Percentiles rank a stretch among this genome's conserved stretches.
phyloP scores from a whole-genome alignment of 2,797 vertebrate genomes.

The Etheostoma nigrum region DNA sequence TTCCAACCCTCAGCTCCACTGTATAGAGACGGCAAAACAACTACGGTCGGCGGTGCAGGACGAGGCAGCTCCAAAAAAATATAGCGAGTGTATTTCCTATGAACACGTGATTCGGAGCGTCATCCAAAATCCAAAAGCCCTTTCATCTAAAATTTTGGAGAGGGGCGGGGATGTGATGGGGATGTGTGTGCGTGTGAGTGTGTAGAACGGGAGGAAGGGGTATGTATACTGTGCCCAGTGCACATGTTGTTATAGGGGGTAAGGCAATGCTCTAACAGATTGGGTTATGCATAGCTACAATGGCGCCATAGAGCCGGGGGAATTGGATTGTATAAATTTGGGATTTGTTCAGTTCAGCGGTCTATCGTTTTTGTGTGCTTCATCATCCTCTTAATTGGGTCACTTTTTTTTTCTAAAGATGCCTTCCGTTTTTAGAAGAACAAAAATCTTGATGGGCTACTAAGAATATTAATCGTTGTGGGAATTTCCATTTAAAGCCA shows the following conservation, averaged over 20 bases:
- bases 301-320: slow-evolving; percentile 51
- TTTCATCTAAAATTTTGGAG: slow-evolving; percentile 86
- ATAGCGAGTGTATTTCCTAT: slow-evolving; percentile 85
- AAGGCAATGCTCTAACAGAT: slow-evolving; percentile 45
- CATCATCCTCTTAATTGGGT: slow-evolving; percentile 60
- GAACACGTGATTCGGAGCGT: slow-evolving; percentile 87
- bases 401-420: slow-evolving; percentile 56
- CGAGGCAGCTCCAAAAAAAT: slow-evolving; percentile 84
- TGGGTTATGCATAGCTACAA: slow-evolving; percentile 65
- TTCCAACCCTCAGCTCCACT: slow-evolving; percentile 70
- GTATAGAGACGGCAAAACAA: slow-evolving; percentile 82
- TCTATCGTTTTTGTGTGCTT: slow-evolving; percentile 42
- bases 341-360: slow-evolving; percentile 52
- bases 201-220: slow-evolving; percentile 17
- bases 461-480: slow-evolving; percentile 65
- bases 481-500: slow-evolving; percentile 71
- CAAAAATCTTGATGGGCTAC: slow-evolving; percentile 41
- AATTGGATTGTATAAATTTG: slow-evolving; percentile 49
- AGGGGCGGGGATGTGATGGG: slow-evolving; percentile 80
- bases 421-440: slow-evolving; percentile 34
- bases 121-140: slow-evolving; percentile 88
- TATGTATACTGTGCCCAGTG: slow-evolving; percentile 65
- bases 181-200: slow-evolving; percentile 51
- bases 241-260: slow-evolving; percentile 69
- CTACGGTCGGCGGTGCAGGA: slow-evolving; percentile 81